Base-by-base conservation (phyloP, 2,888 invertebrate genomes). In the Caenorhabditis drosophilae region DNA sequence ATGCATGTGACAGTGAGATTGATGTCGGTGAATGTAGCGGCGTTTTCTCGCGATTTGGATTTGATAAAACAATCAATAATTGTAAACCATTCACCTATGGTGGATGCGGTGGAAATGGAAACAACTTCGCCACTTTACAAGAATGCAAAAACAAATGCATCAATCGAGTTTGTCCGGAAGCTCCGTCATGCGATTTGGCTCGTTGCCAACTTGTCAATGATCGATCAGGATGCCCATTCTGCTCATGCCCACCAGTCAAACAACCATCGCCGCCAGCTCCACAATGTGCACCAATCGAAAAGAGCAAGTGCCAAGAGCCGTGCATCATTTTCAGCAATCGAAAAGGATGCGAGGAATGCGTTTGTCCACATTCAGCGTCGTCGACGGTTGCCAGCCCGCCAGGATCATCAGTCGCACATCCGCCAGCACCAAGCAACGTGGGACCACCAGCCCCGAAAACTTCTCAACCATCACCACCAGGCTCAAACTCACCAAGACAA, bases 41-140 rank as follows among this genome's bases (percentile, higher is more conserved):
- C 40, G 71, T 70, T 12, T 71, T 70, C 63, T 41, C 51, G n/a
- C 73, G 84, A 36, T 85, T 80, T 74, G 84, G 81, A 56, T 85
- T 82, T 72, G 82, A 85, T 67, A 50, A 70, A 41, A 58, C 66
- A 9, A 59, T 57, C 44, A 77, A 77, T 48, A 72, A 74, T 40
- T 82, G 82, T 59, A 67, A 67, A 18, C 60, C 63, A 36, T 82
- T 82, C 67, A 72, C 74, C 45, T 82, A 82, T 53, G 78, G 79
- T 49, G 82, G 82, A 22, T 82, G 82, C 55, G 83, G 81, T 42
- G 82, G 70, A 47, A 75, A 81, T 51, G 80, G 82, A 25, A 82
- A 82, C 70, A 82, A 82, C 67, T 83, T 82, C 40, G 78, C 78
- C 31, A 77, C 77, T 0, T 25, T 77, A 2, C 68, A 62, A 27